Evolutionary conservation across 2,797 vertebrate species (phyloP).

Genomic region (Tauraco hartlaubi): DNA sequence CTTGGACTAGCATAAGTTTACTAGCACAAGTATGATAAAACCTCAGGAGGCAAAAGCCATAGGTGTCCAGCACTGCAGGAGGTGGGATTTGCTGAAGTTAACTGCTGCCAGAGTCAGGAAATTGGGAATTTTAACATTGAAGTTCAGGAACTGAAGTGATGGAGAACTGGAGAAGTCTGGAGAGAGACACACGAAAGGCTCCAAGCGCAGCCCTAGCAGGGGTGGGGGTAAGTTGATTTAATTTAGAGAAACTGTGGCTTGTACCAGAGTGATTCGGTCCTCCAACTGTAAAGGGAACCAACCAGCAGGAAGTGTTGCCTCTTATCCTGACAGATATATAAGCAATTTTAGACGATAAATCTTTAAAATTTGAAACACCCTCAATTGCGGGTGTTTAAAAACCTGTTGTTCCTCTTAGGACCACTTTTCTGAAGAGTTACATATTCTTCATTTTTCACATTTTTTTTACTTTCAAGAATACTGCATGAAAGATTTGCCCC

Average conservation of each 20-base stretch:
- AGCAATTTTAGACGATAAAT: background rate
- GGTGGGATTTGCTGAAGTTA: background rate
- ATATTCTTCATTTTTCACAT: background rate
- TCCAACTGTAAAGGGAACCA: background rate
- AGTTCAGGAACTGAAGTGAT: background rate
- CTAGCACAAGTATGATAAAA: background rate
- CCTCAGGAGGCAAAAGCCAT: background rate
- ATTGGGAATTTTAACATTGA: background rate
- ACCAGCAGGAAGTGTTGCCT: background rate
- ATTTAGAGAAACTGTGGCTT: background rate
- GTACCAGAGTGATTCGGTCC: background rate
- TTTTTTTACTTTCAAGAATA: background rate
- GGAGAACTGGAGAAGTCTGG: background rate
- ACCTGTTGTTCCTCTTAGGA: background rate
- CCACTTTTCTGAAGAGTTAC: background rate
- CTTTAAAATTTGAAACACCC: background rate
- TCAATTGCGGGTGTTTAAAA: background rate
- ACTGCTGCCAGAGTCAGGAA: background rate
- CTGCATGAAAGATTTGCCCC: background rate
- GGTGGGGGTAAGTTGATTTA: background rate
- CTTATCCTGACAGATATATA: background rate
- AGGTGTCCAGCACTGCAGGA: background rate
- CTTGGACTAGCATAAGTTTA: background rate
- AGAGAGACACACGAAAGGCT: background rate
- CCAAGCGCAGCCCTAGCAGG: background rate